Base-by-base conservation (phyloP, 92 coral and sea anemone species). In the Epizoanthus scotinus region DNA sequence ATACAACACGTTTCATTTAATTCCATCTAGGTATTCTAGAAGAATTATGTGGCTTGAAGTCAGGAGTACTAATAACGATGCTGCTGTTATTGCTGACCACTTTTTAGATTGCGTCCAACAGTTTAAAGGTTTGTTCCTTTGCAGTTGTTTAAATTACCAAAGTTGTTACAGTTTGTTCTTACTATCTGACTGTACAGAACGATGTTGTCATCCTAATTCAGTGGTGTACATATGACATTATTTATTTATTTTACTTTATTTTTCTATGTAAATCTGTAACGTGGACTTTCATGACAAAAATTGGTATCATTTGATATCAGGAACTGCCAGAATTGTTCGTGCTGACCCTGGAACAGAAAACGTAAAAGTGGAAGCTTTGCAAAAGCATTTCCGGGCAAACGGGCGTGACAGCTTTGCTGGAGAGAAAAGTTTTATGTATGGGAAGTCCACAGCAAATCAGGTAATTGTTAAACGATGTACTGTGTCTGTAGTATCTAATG, bases 271-370 rank as follows among this genome's bases (percentile, higher is more conserved):
- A 26, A 72, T 24, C n/a, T 24, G 60, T 52, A 5, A 22, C 1
- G 1, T 8, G n/a, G 21, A 25, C 62, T 73, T 4, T 73, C 56
- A 26, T 20, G 19, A n/a, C n/a, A n/a, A n/a, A n/a, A n/a, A n/a
- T n/a, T n/a, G n/a, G n/a, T n/a, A n/a, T n/a, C 63, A 59, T 59
- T 73, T 75, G 50, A 63, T 78, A 20, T 78, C 50, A 78, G 83
- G 83, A 63, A 78, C 83, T 56, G 57, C 84, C 19, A 81, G 75
- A 29, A 81, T 81, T 55, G 77, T 81, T 31, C 85, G 68, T 57
- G 77, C 85, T 38, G 85, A 81, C 78, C 84, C 31, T 53, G 84
- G 85, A 55, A 68, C 78, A 21, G 78, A 81, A 69, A 81, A 81
- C 49, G 85, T 68, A 27, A 69, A 81, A 68, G n/a, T n/a, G n/a